Evolutionary conservation across 2,113 vertebrate species (phyloP), one percentile per base, ranked within the genome.

Genomic region (Ascaphus truei): DNA sequence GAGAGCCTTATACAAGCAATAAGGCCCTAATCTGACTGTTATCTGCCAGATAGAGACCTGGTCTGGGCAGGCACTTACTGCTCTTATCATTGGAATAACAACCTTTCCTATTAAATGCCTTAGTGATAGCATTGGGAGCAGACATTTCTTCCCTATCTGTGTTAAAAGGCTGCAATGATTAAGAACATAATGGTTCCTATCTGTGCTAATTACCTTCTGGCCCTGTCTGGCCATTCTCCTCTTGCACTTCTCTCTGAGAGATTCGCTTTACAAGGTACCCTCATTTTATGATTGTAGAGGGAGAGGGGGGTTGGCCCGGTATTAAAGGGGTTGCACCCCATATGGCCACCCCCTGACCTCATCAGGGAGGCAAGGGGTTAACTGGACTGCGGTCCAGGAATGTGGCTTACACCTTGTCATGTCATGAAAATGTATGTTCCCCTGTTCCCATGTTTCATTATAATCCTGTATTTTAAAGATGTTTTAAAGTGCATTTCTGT

Each of bases 41-140:
- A 69, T 69, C 55, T 36, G 43, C 3, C 43, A 59, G 66, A 69
- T 69, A 69, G 60, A 15, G 33, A 3, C n/a, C 1, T 47, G 31
- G 23, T 29, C 66, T 63, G 61, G 61, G 18, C 9, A 25, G 6
- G 16, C 29, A 22, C 43, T 33, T 12, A 22, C 20, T 22, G 25
- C 65, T 37, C 33, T 47, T 69, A 60, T 69, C 66, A 8, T 51
- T 69, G 60, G 2, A 60, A 69, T 30, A 69, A 39, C 66, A 68
- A 11, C 41, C 23, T 13, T 58, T 43, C 25, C 63, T 30, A 34
- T 41, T 55, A 36, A 18, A 39, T 27, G n/a, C 29, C 25, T 15
- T 10, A 3, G 27, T 3, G 39, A 57, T 34, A 47, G 27, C 33
- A 23, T 5, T 18, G 8, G 36, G 41, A 27, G 11, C 10, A 23